phyloP scores from a whole-genome alignment of 2,888 invertebrate genomes.

The Dysmachus trigonus region DNA sequence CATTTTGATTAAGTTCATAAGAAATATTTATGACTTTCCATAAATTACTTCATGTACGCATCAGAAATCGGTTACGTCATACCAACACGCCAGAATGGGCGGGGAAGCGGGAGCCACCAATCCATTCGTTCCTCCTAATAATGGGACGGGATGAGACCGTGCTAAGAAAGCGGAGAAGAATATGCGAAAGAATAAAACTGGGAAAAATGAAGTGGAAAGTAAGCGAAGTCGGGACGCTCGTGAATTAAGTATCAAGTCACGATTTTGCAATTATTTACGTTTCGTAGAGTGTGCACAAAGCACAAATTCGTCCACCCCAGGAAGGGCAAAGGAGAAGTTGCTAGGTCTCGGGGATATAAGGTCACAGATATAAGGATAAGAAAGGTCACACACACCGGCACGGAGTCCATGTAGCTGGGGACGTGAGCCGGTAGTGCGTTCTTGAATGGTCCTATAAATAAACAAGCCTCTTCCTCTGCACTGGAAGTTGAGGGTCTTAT shows the following conservation, averaged over 20 bases:
- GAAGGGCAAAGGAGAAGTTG: not conserved
- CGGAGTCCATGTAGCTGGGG: not conserved
- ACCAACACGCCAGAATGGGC: not conserved
- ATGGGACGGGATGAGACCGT: constrained; percentile 33
- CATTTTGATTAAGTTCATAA: constrained; percentile 51
- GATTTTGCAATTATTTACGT: constrained; percentile 52
- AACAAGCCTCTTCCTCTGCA: constrained; percentile 35
- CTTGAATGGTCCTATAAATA: constrained; percentile 29
- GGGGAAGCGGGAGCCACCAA: not conserved
- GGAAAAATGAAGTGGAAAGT: constrained; percentile 29
- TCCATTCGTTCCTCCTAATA: constrained; percentile 9
- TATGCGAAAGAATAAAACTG: constrained; percentile 2
- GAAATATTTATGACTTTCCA: constrained; percentile 50
- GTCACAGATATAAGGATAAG: too few relatives aligned
- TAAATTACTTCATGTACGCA: constrained; percentile 47
- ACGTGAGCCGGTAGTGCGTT: constrained; percentile 27
- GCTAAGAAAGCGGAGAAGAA: constrained; percentile 3
- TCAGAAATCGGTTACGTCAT: constrained; percentile 44
- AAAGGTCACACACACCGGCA: not conserved
- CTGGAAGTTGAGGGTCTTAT: constrained; percentile 23
- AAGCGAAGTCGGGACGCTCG: constrained; percentile 17
- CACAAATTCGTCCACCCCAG: constrained; percentile 29
- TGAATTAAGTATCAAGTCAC: constrained; percentile 51
- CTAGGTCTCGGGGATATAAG: not conserved
- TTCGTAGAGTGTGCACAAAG: constrained; percentile 49